phyloP scores from a whole-genome alignment of 2,888 invertebrate species.

The Dioctria rufipes region DNA sequence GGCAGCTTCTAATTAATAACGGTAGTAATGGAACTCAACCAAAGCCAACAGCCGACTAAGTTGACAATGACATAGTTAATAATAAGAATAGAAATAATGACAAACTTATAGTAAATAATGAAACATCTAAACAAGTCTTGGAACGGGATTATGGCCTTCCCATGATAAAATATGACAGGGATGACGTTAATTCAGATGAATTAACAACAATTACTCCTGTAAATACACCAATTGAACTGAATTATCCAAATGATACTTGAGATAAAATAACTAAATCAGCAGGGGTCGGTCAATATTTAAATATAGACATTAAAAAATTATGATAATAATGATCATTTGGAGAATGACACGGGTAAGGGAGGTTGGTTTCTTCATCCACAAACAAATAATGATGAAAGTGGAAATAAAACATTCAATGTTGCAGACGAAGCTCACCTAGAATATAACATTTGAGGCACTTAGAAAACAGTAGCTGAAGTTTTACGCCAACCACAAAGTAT shows the following conservation, averaged over 20 bases:
- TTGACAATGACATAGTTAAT: conserved; percentile 10
- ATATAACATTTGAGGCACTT: conserved; percentile 60
- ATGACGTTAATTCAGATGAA: conserved; percentile 60
- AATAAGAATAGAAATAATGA: too few relatives aligned
- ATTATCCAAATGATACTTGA: too few relatives aligned
- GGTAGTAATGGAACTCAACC: conserved; percentile 33
- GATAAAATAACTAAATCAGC: conserved; percentile 58
- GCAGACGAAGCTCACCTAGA: conserved; percentile 59
- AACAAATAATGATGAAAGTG: conserved; percentile 24
- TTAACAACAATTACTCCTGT: conserved; percentile 61
- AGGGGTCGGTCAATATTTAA: not conserved
- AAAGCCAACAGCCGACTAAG: conserved; percentile 15
- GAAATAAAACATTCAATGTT: conserved; percentile 57
- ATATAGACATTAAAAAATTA: conserved; percentile 6
- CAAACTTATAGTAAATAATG: conserved; percentile 29
- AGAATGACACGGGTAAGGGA: not conserved
- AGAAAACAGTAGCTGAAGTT: too few relatives aligned
- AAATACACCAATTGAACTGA: conserved; percentile 62
- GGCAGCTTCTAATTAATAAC: conserved; percentile 56
- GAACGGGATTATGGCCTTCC: conserved; percentile 58
- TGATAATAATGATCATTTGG: too few relatives aligned
- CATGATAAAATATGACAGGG: conserved; percentile 60
- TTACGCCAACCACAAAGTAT: too few relatives aligned
- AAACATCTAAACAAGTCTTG: conserved; percentile 56
- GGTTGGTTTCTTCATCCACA: conserved; percentile 61